phyloP scores from a whole-genome alignment of 2,888 invertebrate species.

The Entomobrya multifasciata region DNA sequence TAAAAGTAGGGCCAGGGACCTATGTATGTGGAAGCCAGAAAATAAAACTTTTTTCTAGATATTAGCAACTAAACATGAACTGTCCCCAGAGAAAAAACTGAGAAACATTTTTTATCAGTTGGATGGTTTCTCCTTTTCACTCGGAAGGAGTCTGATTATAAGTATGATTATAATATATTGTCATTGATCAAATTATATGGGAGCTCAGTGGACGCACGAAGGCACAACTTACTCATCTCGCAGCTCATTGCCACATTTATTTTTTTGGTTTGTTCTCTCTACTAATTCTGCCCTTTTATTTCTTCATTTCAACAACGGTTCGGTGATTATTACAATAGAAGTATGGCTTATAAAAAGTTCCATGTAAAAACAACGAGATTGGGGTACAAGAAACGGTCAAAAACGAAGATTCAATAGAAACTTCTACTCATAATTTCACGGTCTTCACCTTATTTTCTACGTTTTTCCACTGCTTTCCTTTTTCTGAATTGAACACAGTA shows the following conservation, averaged over 20 bases:
- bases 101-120: background rate
- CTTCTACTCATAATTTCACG: conserved; percentile 53
- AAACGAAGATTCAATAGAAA: conserved; percentile 55
- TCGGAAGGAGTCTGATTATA: background rate
- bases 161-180: conserved; percentile 10
- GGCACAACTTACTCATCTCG: conserved; percentile 9
- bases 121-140: conserved; percentile 9
- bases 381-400: background rate
- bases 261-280: background rate
- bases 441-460: conserved; percentile 40
- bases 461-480: too few species aligned
- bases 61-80: background rate
- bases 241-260: conserved; percentile 40
- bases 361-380: background rate
- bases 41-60: background rate
- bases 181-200: conserved; percentile 59
- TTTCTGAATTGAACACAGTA: background rate
- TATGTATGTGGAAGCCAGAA: background rate
- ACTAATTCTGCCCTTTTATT: background rate
- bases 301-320: background rate
- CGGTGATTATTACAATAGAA: background rate
- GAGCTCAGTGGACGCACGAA: conserved; percentile 41
- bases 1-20: too few species aligned
- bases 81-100: background rate
- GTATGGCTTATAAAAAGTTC: too few species aligned